Percentiles rank a stretch among this genome's conserved stretches.
Evolutionary conservation across 2,113 vertebrate genomes (phyloP).

Genomic region (Indicator maculatus): DNA sequence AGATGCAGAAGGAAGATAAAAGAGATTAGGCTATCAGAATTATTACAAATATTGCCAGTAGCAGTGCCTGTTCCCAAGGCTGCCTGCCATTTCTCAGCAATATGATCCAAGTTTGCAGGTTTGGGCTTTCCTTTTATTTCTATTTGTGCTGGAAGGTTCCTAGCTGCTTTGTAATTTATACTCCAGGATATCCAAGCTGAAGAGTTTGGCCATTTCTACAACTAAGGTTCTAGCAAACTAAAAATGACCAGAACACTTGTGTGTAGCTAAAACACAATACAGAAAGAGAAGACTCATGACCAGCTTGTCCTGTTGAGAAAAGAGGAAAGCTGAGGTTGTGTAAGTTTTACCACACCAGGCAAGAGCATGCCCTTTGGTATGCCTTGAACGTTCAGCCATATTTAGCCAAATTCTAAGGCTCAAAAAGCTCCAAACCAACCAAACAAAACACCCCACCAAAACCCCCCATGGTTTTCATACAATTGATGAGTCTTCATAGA

Average conservation of each 20-base stretch:
- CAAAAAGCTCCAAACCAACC: not conserved
- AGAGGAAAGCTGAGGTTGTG: not conserved
- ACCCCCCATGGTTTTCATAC: not conserved
- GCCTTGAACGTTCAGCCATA: not conserved
- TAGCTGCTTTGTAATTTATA: not conserved
- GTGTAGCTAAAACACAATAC: too few species aligned
- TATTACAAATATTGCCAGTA: not conserved
- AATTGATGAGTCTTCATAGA: not conserved
- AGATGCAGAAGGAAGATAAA: conserved; percentile 55
- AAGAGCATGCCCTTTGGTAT: not conserved
- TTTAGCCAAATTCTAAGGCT: not conserved
- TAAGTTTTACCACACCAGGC: not conserved
- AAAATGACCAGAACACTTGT: not conserved
- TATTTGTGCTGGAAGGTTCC: not conserved
- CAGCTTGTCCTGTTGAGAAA: not conserved
- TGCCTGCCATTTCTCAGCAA: conserved; percentile 14
- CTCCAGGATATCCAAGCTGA: not conserved
- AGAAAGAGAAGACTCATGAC: too few species aligned
- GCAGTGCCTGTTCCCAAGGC: conserved; percentile 52
- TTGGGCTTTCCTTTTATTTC: not conserved
- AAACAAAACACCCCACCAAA: not conserved
- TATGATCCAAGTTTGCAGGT: conserved; percentile 47
- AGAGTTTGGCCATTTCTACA: not conserved
- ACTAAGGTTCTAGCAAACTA: not conserved
- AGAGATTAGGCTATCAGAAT: conserved; percentile 9